Percentiles rank a stretch among this genome's conserved stretches.
Conservation (phyloP, 2,797 vertebrate genomes). For the Hipposideros larvatus region DNA sequence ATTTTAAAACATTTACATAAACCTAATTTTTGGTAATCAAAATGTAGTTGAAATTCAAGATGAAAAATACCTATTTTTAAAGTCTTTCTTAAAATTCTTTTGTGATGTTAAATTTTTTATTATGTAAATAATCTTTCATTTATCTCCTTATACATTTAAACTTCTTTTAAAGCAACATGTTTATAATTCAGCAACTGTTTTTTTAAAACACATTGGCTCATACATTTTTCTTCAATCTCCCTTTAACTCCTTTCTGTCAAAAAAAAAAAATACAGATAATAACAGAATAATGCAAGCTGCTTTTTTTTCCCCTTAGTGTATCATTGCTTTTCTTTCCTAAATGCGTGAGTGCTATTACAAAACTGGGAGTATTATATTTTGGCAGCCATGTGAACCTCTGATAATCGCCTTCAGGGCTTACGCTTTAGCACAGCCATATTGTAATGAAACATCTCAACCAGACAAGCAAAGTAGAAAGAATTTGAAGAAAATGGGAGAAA, state of each 20-base stretch:
- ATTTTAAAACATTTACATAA: neutral
- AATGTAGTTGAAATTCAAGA: conserved; percentile 47
- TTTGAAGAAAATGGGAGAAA: neutral
- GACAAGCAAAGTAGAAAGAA: neutral
- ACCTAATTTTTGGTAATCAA: neutral
- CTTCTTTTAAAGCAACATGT: conserved; percentile 9
- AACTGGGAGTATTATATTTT: neutral
- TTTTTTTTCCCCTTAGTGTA: neutral
- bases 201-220: neutral
- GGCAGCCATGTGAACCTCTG: neutral
- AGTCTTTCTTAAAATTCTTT: neutral
- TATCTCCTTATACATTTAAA: neutral
- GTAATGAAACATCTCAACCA: neutral
- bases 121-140: conserved; percentile 1
- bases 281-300: neutral
- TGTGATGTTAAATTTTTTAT: conserved; percentile 22
- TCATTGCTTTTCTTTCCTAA: neutral
- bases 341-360: neutral
- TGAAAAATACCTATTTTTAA: neutral
- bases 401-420: neutral
- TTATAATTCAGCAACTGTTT: conserved; percentile 21
- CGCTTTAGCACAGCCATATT: neutral
- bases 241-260: conserved; percentile 2
- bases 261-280: neutral
- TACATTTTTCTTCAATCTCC: neutral